These are phyloP conservation scores for Neopipo cinnamomea DNA, from an alignment of 2,113 vertebrate genomes.

Conservation along the genomic window DNA sequence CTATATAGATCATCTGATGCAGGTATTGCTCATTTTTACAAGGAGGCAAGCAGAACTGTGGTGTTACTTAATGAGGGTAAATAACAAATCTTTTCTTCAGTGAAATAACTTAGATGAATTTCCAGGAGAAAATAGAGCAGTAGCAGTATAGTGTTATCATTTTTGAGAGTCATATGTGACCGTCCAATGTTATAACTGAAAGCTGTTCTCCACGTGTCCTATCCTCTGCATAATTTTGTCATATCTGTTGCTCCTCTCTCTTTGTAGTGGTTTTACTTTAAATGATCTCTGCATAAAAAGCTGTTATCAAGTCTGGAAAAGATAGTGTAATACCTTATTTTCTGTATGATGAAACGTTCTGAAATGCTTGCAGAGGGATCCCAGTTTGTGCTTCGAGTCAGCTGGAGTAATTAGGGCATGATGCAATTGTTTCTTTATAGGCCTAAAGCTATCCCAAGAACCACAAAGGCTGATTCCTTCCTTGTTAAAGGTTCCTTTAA, in stretches of 20 bases:
- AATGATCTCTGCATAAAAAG: background rate
- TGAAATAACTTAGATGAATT: background rate
- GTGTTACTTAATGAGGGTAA: background rate
- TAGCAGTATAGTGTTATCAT: background rate
- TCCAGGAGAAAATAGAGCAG: background rate
- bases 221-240: background rate
- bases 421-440: constrained; percentile 32
- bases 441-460: background rate
- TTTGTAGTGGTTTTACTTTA: background rate
- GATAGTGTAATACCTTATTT: constrained; percentile 33
- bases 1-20: background rate
- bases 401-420: constrained; percentile 1
- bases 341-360: constrained; percentile 12
- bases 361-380: constrained; percentile 5
- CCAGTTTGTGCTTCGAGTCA: background rate
- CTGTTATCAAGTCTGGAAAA: background rate
- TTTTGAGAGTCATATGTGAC: background rate
- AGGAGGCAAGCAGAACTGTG: background rate
- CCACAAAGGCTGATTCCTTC: background rate
- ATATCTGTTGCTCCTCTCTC: background rate
- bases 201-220: background rate
- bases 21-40: background rate
- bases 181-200: background rate
- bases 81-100: background rate
- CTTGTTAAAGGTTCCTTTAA: background rate